Conservation (phyloP, 2,888 invertebrate genomes). For the Merodon equestris region DNA sequence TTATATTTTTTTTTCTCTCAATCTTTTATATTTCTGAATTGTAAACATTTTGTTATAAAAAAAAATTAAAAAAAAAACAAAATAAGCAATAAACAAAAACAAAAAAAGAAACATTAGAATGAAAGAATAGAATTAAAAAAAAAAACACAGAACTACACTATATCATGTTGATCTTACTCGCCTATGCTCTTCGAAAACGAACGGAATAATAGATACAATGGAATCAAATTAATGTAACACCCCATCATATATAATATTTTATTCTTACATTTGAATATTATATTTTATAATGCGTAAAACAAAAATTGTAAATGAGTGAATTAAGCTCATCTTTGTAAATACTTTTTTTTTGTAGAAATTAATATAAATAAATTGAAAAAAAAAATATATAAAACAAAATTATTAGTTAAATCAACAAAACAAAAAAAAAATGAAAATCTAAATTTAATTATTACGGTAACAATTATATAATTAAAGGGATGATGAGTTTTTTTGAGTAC, state of each 20-base stretch:
- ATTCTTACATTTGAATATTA: slow-evolving; percentile 40
- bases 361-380: slow-evolving; percentile 35
- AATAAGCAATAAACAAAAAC: slow-evolving; percentile 49
- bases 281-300: slow-evolving; percentile 49
- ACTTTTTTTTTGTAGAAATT: slow-evolving; percentile 57
- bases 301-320: slow-evolving; percentile 57
- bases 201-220: slow-evolving; percentile 22
- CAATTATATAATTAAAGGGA: slow-evolving; percentile 58
- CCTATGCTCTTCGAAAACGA: slow-evolving; percentile 53
- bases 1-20: slow-evolving; percentile 19
- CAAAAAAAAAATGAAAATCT: slow-evolving; percentile 40
- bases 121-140: slow-evolving; percentile 11
- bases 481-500: slow-evolving; percentile 60
- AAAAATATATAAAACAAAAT: slow-evolving; percentile 40
- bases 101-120: slow-evolving; percentile 48
- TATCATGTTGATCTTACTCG: slow-evolving; percentile 59
- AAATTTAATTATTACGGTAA: slow-evolving; percentile 61
- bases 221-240: slow-evolving; percentile 35
- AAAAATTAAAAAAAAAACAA: slow-evolving; percentile 40
- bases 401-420: slow-evolving; percentile 52
- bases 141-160: slow-evolving; percentile 23
- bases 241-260: neutral
- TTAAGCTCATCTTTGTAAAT: slow-evolving; percentile 53
- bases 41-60: slow-evolving; percentile 44
- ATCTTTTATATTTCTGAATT: slow-evolving; percentile 39